A percentile compares a stretch with the other conserved stretches of the same genome.
These are phyloP conservation scores for human (Homo sapiens) DNA, from an alignment of 2,113 vertebrate genomes.

Conservation along the genomic window DNA sequence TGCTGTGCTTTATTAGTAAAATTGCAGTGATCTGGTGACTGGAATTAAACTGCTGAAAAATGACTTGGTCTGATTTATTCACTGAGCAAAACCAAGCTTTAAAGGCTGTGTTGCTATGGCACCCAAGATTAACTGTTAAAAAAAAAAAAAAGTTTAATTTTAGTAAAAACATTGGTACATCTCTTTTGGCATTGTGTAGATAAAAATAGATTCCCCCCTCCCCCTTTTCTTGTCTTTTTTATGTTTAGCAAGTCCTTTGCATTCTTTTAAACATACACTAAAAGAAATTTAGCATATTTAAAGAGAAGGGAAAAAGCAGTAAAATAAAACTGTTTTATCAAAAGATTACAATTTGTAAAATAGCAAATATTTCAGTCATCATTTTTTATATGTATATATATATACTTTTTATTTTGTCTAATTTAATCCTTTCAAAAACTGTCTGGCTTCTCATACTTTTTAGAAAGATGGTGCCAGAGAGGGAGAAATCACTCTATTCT, in stretches of 20 bases:
- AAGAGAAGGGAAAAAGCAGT: slow-evolving; percentile 31
- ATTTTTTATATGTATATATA: no score
- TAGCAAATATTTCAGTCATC: slow-evolving; percentile 15
- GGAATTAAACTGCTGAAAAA: slow-evolving; percentile 54
- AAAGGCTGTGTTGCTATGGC: neutral
- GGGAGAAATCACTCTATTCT: neutral
- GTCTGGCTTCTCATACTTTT: slow-evolving; percentile 6
- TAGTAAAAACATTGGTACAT: neutral
- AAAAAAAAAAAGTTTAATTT: slow-evolving; percentile 44
- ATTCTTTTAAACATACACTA: slow-evolving; percentile 35
- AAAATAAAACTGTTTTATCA: neutral
- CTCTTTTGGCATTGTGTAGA: slow-evolving; percentile 1
- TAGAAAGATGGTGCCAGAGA: neutral
- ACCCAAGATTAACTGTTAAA: slow-evolving; percentile 11
- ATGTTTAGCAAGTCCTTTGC: slow-evolving; percentile 22
- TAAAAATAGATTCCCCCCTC: neutral
- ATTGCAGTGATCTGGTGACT: neutral
- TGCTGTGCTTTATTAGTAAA: slow-evolving; percentile 24
- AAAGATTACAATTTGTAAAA: slow-evolving; percentile 7
- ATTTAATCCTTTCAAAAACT: neutral
- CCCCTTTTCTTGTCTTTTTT: neutral
- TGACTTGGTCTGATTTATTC: slow-evolving; percentile 15
- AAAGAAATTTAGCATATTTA: slow-evolving; percentile 34
- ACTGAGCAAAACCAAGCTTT: slow-evolving; percentile 29
- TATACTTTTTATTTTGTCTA: no score